Evolutionary conservation across 2,113 vertebrate genomes (phyloP), one percentile per base, ranked within the genome.

Genomic region (Drymodes brunneopygia): DNA sequence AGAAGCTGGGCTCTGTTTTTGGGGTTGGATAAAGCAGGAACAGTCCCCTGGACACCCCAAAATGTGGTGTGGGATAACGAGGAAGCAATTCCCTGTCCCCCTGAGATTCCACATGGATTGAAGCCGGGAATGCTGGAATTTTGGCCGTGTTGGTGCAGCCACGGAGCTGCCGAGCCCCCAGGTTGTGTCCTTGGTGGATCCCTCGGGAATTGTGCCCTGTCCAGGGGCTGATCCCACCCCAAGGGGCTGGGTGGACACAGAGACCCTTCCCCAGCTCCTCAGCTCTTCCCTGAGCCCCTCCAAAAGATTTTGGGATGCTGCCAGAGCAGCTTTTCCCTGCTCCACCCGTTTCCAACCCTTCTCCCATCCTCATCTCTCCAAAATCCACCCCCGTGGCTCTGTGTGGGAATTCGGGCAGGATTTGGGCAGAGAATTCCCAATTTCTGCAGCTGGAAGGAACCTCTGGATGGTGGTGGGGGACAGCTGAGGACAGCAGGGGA

Each of bases 321-420:
- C 3, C 0, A 0, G 50, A 80, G 60, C 19, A 7, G 50, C 12
- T 7, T 58, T 53, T 51, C 69, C 47, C 0, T 0, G 15, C 57
- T 16, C 29, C 67, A 16, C 10, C 21, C 6, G 0, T 22, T 54
- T 3, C 7, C 12, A 6, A 10, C 66, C 44, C 50, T 72, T 6
- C 1, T 3, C 3, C 35, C 9, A 0, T 1, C 54, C 67, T 57
- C 7, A n/a, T 20, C 7, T 57, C 29, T 19, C 47, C 44, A 5
- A 11, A 33, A 3, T 4, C 19, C 5, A 16, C 8, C n/a, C 81
- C 0, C 0, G 0, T 0, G 1, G 65, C 35, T 51, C 44, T 3
- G 14, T 0, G 25, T 0, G 31, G 0, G 5, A 45, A 12, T 35
- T 27, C 2, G 38, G 74, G 44, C 29, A 36, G 64, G 58, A 11